Evolutionary conservation across 2,113 vertebrate species (phyloP), one percentile per base, ranked within the genome.

Genomic region (Fulica atra): DNA sequence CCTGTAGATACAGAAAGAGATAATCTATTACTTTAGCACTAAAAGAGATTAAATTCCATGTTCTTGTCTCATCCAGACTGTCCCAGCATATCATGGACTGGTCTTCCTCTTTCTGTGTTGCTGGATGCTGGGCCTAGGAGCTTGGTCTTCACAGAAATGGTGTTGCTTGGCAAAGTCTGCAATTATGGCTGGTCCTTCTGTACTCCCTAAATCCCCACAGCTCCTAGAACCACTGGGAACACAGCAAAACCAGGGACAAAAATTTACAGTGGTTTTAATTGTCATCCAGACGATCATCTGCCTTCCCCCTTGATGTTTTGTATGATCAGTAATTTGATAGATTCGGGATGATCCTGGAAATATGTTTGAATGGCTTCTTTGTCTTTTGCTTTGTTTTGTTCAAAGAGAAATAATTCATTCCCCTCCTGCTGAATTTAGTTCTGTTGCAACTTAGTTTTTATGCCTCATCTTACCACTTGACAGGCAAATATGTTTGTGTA

Each of bases 401-500:
- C 93, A 91, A 79, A 95, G 90, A 88, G 61, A 91, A 88, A 84
- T 42, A 92, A 90, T 94, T 86, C 81, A 86, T 94, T 90, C 72
- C 63, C 10, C 61, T 86, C 56, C 76, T 50, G 15, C 77, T 93
- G 81, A 93, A 90, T 61, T 93, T 36, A 79, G 0, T 90, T 95
- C 76, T 95, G 56, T 95, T 78, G 76, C 86, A 97, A 94, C 82
- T 93, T 91, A 60, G 70, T 42, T 97, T 86, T 93, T 88, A 86
- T 94, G 69, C 88, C 66, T 83, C 80, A 79, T 92, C 54, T 89
- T 94, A 76, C 90, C 73, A 96, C 86, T 96, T 96, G 81, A 95
- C 77, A 96, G 91, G 64, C 81, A 92, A 95, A 91, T 91, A 80
- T 68, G 66, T 94, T 96, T 96, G 80, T 92, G 51, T 92, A 95